phyloP scores from a whole-genome alignment of 2,113 vertebrate species.

The Neoarius graeffei region DNA sequence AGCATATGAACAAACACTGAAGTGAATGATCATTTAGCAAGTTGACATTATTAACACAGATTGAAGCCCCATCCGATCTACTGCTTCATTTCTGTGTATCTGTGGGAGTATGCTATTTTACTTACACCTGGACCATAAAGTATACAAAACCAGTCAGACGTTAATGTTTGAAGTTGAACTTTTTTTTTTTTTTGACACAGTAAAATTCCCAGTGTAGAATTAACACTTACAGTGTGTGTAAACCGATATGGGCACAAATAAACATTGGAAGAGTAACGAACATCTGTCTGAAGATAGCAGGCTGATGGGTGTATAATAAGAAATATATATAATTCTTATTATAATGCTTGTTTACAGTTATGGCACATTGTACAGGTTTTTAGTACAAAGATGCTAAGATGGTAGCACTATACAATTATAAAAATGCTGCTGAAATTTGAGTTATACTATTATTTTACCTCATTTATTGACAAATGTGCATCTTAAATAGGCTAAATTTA shows the following conservation, averaged over 20 bases:
- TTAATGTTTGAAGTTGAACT: not conserved
- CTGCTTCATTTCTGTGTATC: conserved; percentile 9
- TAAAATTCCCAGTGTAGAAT: not conserved
- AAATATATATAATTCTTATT: not conserved
- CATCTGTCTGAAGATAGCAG: not conserved
- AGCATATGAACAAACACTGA: not conserved
- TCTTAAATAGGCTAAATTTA: not conserved
- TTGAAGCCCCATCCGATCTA: not conserved
- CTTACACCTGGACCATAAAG: not conserved
- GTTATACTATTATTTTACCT: not conserved
- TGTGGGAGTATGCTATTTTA: conserved; percentile 9
- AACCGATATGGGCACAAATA: not conserved
- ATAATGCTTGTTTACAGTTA: not conserved
- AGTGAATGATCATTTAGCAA: not conserved
- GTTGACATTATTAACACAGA: conserved; percentile 16
- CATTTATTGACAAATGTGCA: not conserved
- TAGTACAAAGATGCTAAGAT: not conserved
- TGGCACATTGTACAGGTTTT: not conserved
- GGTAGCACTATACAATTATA: not conserved
- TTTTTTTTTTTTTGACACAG: not conserved
- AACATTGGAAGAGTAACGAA: not conserved
- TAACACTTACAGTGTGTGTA: not conserved
- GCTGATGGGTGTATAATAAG: not conserved
- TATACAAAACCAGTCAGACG: not conserved
- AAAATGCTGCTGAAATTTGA: not conserved